Percentiles rank a stretch among this genome's conserved stretches.
phyloP scores from a whole-genome alignment of 2,797 vertebrate species.

The Rhinophrynus dorsalis region DNA sequence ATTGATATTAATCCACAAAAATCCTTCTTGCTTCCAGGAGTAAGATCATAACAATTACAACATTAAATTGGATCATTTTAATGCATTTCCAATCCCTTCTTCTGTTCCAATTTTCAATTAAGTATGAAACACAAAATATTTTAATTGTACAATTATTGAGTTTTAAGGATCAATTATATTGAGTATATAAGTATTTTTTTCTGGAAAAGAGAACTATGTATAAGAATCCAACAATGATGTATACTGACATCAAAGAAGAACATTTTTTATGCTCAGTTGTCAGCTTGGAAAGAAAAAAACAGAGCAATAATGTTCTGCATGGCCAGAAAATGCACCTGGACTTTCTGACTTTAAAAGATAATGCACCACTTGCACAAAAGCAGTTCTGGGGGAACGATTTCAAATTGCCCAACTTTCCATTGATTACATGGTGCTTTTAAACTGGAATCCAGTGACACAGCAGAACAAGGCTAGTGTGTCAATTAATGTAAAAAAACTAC shows the following conservation, averaged over 20 bases:
- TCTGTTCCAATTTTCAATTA: constrained; percentile 16
- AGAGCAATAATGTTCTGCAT: neutral
- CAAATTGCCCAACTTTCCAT: too few relatives aligned
- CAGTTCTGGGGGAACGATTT: too few relatives aligned
- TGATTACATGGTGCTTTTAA: too few relatives aligned
- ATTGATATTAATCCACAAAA: too few relatives aligned
- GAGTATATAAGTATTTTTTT: too few relatives aligned
- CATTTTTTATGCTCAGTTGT: constrained; percentile 21
- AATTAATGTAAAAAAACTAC: too few relatives aligned
- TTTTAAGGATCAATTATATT: constrained; percentile 3
- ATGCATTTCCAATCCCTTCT: neutral
- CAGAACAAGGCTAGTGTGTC: too few relatives aligned
- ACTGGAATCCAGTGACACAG: too few relatives aligned
- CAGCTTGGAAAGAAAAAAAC: constrained; percentile 15
- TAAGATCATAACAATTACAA: too few relatives aligned
- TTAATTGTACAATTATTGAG: constrained; percentile 12
- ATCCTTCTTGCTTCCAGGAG: too few relatives aligned
- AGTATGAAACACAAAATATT: constrained; percentile 14
- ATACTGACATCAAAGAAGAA: constrained; percentile 6
- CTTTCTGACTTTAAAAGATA: neutral
- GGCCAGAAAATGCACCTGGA: constrained; percentile 36
- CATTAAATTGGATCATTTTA: neutral
- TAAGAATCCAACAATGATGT: constrained; percentile 5
- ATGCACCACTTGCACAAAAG: constrained; percentile 6
- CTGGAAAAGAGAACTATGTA: neutral